Conservation (phyloP, 2,888 invertebrate genomes). For the Ophion costatus region DNA sequence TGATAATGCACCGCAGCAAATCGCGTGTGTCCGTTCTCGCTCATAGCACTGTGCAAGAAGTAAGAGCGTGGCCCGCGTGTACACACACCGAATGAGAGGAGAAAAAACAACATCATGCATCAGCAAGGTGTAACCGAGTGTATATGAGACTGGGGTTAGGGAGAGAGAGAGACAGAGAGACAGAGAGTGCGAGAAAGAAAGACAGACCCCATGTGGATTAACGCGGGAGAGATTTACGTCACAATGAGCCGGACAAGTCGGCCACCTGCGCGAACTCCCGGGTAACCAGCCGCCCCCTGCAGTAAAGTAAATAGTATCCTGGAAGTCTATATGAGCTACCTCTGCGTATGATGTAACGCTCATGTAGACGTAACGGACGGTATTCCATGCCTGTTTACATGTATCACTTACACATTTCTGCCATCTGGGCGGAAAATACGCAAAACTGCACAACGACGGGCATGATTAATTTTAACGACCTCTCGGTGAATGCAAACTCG, state of each 20-base stretch:
- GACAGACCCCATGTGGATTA: slow-evolving; percentile 67
- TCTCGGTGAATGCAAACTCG: neutral
- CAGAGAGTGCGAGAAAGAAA: slow-evolving; percentile 5
- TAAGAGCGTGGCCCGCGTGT: slow-evolving; percentile 17
- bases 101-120: slow-evolving; percentile 42
- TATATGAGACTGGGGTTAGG: neutral
- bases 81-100: slow-evolving; percentile 30
- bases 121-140: slow-evolving; percentile 46
- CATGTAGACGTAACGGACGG: slow-evolving; percentile 1
- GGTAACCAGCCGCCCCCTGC: slow-evolving; percentile 48
- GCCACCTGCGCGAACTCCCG: slow-evolving; percentile 67
- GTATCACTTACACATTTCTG: slow-evolving; percentile 23
- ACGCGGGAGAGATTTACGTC: slow-evolving; percentile 68
- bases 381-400: slow-evolving; percentile 23
- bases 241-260: slow-evolving; percentile 66
- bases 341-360: slow-evolving; percentile 21
- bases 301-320: slow-evolving; percentile 58
- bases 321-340: slow-evolving; percentile 39
- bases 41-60: slow-evolving; percentile 31
- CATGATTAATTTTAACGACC: neutral
- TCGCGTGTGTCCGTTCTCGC: slow-evolving; percentile 44
- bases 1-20: slow-evolving; percentile 46
- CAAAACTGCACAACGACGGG: neutral
- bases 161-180: neutral
- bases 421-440: slow-evolving; percentile 1